Conservation (phyloP, 2,888 invertebrate genomes). For the Frankliniella fusca region DNA sequence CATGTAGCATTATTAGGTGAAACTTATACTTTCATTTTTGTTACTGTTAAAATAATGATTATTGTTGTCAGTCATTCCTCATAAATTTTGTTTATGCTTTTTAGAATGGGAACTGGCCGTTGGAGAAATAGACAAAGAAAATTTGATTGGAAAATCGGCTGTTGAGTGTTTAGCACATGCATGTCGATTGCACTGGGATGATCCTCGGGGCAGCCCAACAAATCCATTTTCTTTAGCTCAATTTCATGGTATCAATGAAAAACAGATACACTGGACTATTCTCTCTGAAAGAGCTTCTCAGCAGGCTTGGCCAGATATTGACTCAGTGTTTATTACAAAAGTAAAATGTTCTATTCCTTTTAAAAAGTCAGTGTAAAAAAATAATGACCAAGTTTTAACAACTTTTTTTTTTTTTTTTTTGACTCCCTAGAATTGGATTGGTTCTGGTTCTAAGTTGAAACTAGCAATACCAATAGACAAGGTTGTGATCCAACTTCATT, state of each 20-base stretch:
- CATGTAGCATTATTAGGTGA: slow-evolving; percentile 14
- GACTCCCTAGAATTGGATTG: slow-evolving; percentile 49
- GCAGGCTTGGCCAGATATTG: slow-evolving; percentile 60
- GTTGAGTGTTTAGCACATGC: slow-evolving; percentile 53
- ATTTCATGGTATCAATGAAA: slow-evolving; percentile 52
- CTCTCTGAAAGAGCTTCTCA: slow-evolving; percentile 58
- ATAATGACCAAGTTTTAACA: neutral
- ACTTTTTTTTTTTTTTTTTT: slow-evolving; percentile 3
- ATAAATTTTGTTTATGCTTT: slow-evolving; percentile 31
- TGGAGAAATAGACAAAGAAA: slow-evolving; percentile 47
- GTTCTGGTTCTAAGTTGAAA: slow-evolving; percentile 48
- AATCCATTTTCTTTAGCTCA: slow-evolving; percentile 56
- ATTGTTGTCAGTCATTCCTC: slow-evolving; percentile 7
- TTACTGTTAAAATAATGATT: slow-evolving; percentile 29
- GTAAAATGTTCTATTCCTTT: slow-evolving; percentile 45
- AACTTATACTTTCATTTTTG: slow-evolving; percentile 33
- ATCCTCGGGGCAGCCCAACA: slow-evolving; percentile 53
- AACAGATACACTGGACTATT: slow-evolving; percentile 68
- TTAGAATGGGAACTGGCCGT: slow-evolving; percentile 59
- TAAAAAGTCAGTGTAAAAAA: neutral
- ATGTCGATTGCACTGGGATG: slow-evolving; percentile 54
- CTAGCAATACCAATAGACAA: slow-evolving; percentile 49
- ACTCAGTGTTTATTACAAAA: slow-evolving; percentile 59
- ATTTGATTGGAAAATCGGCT: slow-evolving; percentile 45
- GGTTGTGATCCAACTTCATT: slow-evolving; percentile 48